A percentile compares a stretch with the other conserved stretches of the same genome.
Conservation (phyloP, 2,888 invertebrate species). For the Agriopis marginaria region DNA sequence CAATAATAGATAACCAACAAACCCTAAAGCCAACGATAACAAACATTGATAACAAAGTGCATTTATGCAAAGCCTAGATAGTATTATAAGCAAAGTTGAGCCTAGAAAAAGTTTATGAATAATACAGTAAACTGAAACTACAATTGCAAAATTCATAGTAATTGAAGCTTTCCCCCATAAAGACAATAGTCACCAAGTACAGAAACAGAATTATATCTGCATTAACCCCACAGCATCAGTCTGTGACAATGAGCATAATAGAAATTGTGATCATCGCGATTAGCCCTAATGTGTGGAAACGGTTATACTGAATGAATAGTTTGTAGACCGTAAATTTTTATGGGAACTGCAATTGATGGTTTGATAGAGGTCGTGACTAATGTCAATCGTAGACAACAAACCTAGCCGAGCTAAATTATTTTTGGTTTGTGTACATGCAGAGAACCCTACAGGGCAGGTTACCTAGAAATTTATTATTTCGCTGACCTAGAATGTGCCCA, state of each 20-base stretch:
- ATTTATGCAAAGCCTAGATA: too few species aligned
- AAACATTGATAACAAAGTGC: too few species aligned
- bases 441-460: too few species aligned
- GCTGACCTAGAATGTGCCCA: too few species aligned
- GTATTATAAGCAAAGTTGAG: too few species aligned
- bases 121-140: neutral
- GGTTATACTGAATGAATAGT: constrained; percentile 39
- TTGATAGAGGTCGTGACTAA: neutral
- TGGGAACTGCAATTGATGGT: constrained; percentile 38
- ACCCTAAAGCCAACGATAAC: too few species aligned
- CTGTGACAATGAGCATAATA: constrained; percentile 47
- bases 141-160: neutral
- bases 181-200: constrained; percentile 23
- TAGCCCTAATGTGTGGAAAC: constrained; percentile 51
- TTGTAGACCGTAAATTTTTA: constrained; percentile 53
- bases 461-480: too few species aligned
- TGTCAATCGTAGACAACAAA: neutral
- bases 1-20: too few species aligned
- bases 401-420: neutral
- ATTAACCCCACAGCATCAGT: constrained; percentile 40
- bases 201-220: constrained; percentile 41
- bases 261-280: constrained; percentile 51
- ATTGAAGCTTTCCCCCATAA: constrained; percentile 9
- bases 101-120: too few species aligned
- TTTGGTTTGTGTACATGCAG: too few species aligned